phyloP scores from a whole-genome alignment of 2,113 vertebrate genomes.

The Seriola dumerili region DNA sequence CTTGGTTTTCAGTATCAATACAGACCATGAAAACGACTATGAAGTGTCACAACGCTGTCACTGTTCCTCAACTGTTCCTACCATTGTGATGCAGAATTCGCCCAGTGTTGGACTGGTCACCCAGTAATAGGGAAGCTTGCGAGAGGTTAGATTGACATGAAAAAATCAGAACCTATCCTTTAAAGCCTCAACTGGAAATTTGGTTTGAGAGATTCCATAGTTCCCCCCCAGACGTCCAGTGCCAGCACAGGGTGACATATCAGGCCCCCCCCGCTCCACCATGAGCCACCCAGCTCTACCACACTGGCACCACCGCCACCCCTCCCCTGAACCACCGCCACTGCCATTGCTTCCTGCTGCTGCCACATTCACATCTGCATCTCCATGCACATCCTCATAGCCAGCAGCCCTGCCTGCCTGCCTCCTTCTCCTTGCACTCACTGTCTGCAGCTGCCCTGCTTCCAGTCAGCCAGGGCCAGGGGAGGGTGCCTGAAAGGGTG shows the following conservation, averaged over 20 bases:
- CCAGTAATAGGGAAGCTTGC: neutral
- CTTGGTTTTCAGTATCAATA: neutral
- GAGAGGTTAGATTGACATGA: constrained; percentile 6
- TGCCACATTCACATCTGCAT: constrained; percentile 72
- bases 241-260: constrained; percentile 23
- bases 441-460: constrained; percentile 59
- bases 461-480: constrained; percentile 37
- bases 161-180: constrained; percentile 16
- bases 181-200: neutral
- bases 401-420: constrained; percentile 66
- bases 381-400: constrained; percentile 71
- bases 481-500: constrained; percentile 27
- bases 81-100: neutral
- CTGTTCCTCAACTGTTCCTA: neutral
- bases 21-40: neutral
- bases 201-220: neutral
- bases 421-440: constrained; percentile 56
- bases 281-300: constrained; percentile 76
- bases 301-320: constrained; percentile 52
- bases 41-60: neutral
- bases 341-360: constrained; percentile 62
- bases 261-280: constrained; percentile 32
- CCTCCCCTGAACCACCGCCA: constrained; percentile 29
- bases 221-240: neutral
- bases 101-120: neutral